These are phyloP conservation scores for Leptodactylus fuscus DNA, from an alignment of 2,113 vertebrate genomes.

Conservation along the genomic window DNA sequence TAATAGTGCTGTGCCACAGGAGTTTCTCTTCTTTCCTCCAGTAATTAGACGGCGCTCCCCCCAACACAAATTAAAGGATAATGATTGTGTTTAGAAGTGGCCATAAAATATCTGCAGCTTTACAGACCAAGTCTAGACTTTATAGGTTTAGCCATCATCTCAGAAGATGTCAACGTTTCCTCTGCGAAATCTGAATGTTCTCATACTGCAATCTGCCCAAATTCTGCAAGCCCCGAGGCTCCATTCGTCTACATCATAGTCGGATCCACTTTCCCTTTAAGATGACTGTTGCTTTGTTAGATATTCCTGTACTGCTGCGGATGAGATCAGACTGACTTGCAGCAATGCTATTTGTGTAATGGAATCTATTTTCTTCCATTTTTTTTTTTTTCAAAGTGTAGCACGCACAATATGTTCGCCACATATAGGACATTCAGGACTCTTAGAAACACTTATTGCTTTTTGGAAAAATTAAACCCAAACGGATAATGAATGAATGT, in stretches of 20 bases:
- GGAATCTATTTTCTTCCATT: background rate
- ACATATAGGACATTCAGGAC: background rate
- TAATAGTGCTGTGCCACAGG: conserved; percentile 70
- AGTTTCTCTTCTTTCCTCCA: conserved; percentile 60
- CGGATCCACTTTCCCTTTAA: background rate
- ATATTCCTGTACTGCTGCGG: background rate
- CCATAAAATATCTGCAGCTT: conserved; percentile 58
- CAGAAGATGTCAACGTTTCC: conserved; percentile 55
- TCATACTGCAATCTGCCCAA: conserved; percentile 47
- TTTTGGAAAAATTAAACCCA: too few species aligned
- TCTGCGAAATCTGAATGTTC: too few species aligned
- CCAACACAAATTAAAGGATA: conserved; percentile 70
- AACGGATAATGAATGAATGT: too few species aligned
- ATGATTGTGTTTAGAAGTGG: conserved; percentile 66
- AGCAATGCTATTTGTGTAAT: background rate
- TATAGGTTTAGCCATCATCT: conserved; percentile 59
- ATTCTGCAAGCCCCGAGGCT: background rate
- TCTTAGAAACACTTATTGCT: too few species aligned
- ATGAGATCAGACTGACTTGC: background rate
- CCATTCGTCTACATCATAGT: background rate
- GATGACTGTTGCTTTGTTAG: background rate
- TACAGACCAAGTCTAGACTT: conserved; percentile 51
- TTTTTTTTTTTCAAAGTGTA: too few species aligned
- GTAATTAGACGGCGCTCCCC: conserved; percentile 72
- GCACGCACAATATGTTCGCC: background rate